A percentile compares a stretch with the other conserved stretches of the same genome.
Evolutionary conservation across 2,797 vertebrate species (phyloP).

Genomic region (Mormyrops attenuatus): DNA sequence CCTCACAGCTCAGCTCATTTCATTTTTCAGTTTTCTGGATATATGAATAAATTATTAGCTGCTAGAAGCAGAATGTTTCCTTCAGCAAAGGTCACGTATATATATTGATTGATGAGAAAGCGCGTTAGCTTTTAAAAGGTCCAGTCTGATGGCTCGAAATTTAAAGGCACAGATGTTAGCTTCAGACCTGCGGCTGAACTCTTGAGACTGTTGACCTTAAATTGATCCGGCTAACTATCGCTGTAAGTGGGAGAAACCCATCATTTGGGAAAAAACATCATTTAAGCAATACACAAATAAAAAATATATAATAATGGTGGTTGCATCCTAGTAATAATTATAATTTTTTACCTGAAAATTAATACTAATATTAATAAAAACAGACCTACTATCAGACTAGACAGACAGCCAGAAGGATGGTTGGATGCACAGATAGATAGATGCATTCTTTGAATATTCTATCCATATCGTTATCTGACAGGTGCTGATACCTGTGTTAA

Average conservation of each 20-base stretch:
- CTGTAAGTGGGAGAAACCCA: neutral
- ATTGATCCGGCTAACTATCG: neutral
- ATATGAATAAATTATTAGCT: neutral
- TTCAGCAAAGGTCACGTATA: neutral
- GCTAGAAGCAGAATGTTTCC: neutral
- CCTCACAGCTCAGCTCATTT: neutral
- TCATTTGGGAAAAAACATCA: neutral
- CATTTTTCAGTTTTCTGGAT: neutral
- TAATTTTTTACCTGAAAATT: neutral
- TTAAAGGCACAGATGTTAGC: neutral
- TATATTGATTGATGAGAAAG: neutral
- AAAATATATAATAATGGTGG: neutral
- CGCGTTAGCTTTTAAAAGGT: neutral
- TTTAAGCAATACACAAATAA: neutral
- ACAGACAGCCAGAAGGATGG: neutral
- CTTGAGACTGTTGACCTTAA: neutral
- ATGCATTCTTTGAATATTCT: neutral
- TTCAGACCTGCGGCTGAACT: neutral
- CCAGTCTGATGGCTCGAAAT: neutral
- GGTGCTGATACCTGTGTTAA: neutral
- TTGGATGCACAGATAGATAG: neutral
- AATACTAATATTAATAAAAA: neutral
- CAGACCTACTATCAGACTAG: neutral
- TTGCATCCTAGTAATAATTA: neutral
- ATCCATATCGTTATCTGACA: neutral